Percentiles rank a stretch among this genome's conserved stretches.
phyloP scores from a whole-genome alignment of 1,140 invertebrate species.

The Physella acuta region DNA sequence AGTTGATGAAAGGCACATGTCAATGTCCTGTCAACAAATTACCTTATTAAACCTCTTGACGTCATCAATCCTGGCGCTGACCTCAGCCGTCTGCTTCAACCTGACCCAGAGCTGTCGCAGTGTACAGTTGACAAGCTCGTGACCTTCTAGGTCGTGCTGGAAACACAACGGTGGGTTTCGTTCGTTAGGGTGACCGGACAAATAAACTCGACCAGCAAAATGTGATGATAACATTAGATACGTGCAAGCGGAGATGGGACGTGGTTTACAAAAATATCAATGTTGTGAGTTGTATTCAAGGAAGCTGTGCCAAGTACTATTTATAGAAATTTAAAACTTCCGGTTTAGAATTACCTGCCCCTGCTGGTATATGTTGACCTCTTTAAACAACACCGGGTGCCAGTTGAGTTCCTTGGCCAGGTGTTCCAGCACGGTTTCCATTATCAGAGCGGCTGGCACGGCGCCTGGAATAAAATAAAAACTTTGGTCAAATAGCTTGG shows the following conservation, averaged over 20 bases:
- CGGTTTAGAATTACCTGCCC: conserved; percentile 33
- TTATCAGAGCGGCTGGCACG: conserved; percentile 29
- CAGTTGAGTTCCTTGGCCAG: conserved; percentile 23
- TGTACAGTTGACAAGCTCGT: conserved; percentile 9
- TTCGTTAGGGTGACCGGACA: no score
- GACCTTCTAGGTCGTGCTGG: not conserved
- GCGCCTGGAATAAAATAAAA: conserved; percentile 23
- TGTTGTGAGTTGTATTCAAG: not conserved
- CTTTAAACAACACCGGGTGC: conserved; percentile 29
- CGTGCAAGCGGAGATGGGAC: not conserved
- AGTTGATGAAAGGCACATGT: no score
- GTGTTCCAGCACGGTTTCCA: conserved; percentile 38
- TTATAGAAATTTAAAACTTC: no score
- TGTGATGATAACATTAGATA: not conserved
- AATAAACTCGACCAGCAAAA: no score
- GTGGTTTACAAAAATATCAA: not conserved
- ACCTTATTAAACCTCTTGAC: conserved; percentile 20
- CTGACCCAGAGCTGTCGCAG: conserved; percentile 1
- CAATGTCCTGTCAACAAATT: not conserved
- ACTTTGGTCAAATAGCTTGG: no score
- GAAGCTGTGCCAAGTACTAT: no score
- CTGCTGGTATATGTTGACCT: conserved; percentile 35
- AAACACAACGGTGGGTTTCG: not conserved
- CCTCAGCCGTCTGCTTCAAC: conserved; percentile 10
- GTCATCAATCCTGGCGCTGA: conserved; percentile 2